Conservation (phyloP, 2,113 vertebrate species). For the Talpa occidentalis region DNA sequence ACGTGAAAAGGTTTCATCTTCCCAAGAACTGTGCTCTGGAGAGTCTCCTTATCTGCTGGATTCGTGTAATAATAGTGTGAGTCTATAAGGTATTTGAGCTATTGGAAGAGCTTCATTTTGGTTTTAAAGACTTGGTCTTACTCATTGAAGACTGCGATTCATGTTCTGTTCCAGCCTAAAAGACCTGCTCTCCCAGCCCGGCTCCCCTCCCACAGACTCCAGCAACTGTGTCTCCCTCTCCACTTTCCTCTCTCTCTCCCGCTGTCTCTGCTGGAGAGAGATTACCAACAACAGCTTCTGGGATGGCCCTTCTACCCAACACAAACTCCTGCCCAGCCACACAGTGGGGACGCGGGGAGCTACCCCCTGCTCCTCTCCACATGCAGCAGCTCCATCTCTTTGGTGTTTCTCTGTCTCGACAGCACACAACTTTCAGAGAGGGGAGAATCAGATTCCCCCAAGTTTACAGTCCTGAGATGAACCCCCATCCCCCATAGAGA, state of each 20-base stretch:
- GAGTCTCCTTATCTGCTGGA: neutral
- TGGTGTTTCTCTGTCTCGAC: neutral
- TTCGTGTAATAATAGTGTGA: neutral
- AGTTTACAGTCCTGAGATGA: neutral
- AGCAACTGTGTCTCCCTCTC: neutral
- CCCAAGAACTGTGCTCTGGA: neutral
- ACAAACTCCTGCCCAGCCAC: neutral
- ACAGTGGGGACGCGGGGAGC: rapidly evolving
- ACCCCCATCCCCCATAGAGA: neutral
- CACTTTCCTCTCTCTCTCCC: too few species aligned
- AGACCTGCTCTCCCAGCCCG: too few species aligned
- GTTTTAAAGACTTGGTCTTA: neutral
- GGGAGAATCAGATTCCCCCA: neutral
- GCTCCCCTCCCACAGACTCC: neutral
- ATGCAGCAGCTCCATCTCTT: neutral
- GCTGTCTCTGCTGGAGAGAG: neutral
- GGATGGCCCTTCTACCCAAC: neutral
- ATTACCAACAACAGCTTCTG: neutral
- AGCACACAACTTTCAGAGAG: neutral
- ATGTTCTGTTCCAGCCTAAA: neutral
- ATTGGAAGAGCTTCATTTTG: neutral
- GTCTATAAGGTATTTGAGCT: neutral
- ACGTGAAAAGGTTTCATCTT: neutral
- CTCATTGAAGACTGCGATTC: neutral
- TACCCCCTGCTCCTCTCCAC: neutral